A percentile compares a stretch with the other conserved stretches of the same genome.
These are phyloP conservation scores for Drymodes brunneopygia DNA, from an alignment of 2,113 vertebrate genomes.

Conservation along the genomic window DNA sequence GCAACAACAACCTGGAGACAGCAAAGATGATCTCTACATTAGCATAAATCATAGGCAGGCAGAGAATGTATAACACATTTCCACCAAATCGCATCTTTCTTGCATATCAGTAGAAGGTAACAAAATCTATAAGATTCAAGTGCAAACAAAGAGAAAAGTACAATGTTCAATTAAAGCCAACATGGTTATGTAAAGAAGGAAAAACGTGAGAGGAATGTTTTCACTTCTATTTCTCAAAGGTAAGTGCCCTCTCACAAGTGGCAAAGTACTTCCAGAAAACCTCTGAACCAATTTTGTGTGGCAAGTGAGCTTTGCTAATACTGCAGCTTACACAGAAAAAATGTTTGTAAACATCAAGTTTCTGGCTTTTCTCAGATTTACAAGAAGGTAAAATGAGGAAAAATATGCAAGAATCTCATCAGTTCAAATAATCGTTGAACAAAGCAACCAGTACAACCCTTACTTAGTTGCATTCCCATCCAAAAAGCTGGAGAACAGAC, in stretches of 20 bases:
- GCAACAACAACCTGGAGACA: background rate
- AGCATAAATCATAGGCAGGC: background rate
- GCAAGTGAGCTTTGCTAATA: background rate
- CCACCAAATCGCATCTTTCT: background rate
- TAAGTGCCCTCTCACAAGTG: background rate
- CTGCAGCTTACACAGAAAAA: background rate
- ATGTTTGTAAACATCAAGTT: background rate
- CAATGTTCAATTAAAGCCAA: background rate
- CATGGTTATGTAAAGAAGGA: background rate
- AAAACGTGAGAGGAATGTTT: background rate
- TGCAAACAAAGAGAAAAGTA: background rate
- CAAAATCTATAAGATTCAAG: background rate
- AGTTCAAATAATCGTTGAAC: background rate
- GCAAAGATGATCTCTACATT: background rate
- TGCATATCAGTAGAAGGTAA: background rate
- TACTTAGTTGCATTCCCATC: background rate
- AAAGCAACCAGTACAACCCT: background rate
- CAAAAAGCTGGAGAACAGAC: background rate
- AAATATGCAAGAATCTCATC: background rate
- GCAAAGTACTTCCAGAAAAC: background rate
- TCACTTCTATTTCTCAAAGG: background rate
- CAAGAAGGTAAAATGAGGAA: background rate
- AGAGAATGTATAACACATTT: background rate
- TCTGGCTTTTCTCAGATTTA: background rate
- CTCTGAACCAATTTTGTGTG: background rate